phyloP scores from a whole-genome alignment of 2,113 vertebrate species.

The Ondatra zibethicus region DNA sequence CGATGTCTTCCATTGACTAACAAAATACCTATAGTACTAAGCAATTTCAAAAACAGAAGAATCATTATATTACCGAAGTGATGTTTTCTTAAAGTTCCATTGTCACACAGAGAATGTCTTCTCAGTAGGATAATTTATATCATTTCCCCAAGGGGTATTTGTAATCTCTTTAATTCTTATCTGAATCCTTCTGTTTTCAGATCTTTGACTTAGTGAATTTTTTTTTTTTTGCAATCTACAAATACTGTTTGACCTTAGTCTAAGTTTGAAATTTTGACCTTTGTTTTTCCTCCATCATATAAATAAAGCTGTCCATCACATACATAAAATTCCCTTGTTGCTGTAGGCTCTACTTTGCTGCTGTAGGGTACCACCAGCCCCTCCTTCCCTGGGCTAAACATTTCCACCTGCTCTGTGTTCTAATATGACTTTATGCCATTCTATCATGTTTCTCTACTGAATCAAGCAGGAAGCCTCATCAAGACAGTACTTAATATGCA shows the following conservation, averaged over 20 bases:
- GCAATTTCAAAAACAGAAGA: slow-evolving; percentile 22
- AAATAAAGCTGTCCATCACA: neutral
- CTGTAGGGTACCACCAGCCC: neutral
- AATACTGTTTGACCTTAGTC: neutral
- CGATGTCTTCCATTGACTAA: neutral
- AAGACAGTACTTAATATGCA: neutral
- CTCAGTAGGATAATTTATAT: neutral
- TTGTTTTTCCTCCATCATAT: neutral
- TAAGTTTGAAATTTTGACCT: neutral
- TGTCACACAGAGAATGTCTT: neutral
- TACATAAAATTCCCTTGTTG: neutral
- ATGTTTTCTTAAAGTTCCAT: neutral
- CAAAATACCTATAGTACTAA: neutral
- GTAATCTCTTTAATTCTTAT: slow-evolving; percentile 4
- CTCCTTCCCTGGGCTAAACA: neutral
- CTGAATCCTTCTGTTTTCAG: neutral
- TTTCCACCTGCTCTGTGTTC: neutral
- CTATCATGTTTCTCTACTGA: no score
- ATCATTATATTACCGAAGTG: neutral
- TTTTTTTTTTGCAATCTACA: neutral
- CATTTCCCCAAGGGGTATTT: neutral
- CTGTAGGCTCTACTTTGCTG: neutral
- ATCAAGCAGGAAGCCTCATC: neutral
- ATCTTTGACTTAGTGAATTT: neutral
- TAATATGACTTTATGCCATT: neutral